Base-by-base conservation (phyloP, 1,140 invertebrate genomes). In the Scaptomyza graminum region DNA sequence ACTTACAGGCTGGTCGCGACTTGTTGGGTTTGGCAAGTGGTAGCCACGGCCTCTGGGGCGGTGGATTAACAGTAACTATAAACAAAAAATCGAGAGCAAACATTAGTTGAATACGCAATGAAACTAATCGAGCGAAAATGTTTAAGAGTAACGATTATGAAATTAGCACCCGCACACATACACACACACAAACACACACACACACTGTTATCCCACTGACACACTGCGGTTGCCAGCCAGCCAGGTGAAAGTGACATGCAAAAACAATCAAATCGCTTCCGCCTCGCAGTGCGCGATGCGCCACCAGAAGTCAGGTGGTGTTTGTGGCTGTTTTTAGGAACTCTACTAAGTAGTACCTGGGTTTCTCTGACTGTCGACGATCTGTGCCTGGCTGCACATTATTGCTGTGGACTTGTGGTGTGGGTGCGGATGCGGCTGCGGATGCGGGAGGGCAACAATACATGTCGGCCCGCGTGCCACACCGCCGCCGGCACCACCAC, bases 11-110 rank as follows among this genome's bases (percentile, higher is more conserved):
- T 76, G 97, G 96, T 93, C 96, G 95, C 83, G 94, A 95, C 92
- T 95, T 95, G 88, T 97, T 96, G 46, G 97, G 96, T 92, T 96
- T 94, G 49, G 96, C 96, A 79, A 98, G 93, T 52, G 96, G 96
- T 90, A 98, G 97, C 98, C 98, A 99, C 91, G 97, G 97, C 92
- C 98, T 94, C 89, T 97, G 96, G 50, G 97, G 97, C 63, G 97
- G 97, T 90, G 95, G 94, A 78, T 96, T 95, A 73, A 96, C 95
- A 87, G 96, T 97, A 90, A 98, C 97, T 98, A 95, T 74, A 96
- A 97, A 31, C 5, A 91, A 90, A 92, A 92, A 92, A 85, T 50
- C 43, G 43, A 47, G 59, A 73, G 41, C 43, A 73, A 51, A 55
- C 57, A 44, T 79, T 79, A 79, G 44, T 62, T 12, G 46, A 13